Conservation (phyloP, 2,797 vertebrate genomes). For the Sarcophilus harrisii region DNA sequence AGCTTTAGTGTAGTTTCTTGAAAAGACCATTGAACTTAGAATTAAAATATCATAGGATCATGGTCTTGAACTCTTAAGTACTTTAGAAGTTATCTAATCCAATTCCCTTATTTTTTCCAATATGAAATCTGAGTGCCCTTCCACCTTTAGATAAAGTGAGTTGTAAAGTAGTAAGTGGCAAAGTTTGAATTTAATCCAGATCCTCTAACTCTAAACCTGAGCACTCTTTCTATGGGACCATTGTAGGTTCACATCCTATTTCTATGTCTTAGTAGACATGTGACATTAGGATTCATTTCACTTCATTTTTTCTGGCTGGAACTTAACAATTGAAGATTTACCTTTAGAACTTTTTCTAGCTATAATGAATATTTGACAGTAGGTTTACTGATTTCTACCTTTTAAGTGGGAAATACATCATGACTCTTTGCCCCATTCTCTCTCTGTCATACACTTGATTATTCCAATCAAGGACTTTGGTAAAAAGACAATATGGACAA, state of each 20-base stretch:
- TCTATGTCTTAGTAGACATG: background rate
- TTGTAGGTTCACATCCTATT: background rate
- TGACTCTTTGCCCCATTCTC: background rate
- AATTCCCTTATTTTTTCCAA: background rate
- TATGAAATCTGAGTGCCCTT: background rate
- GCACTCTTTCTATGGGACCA: too few species aligned
- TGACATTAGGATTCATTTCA: background rate
- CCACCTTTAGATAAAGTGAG: background rate
- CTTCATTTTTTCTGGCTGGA: background rate
- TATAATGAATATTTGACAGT: background rate
- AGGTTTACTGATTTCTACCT: too few species aligned
- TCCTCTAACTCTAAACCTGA: background rate
- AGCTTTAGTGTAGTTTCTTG: background rate
- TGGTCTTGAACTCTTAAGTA: background rate
- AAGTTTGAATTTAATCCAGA: accelerated
- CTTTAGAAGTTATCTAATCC: background rate
- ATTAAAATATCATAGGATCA: background rate
- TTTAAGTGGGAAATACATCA: background rate
- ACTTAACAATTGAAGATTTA: too few species aligned
- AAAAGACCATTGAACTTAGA: background rate
- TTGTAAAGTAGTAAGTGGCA: too few species aligned
- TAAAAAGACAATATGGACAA: background rate
- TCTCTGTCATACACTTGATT: background rate
- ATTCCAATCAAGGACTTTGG: background rate
- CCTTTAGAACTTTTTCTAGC: background rate